Evolutionary conservation across 2,888 invertebrate species (phyloP), one percentile per base, ranked within the genome.

Genomic region (Nebria brevicollis): DNA sequence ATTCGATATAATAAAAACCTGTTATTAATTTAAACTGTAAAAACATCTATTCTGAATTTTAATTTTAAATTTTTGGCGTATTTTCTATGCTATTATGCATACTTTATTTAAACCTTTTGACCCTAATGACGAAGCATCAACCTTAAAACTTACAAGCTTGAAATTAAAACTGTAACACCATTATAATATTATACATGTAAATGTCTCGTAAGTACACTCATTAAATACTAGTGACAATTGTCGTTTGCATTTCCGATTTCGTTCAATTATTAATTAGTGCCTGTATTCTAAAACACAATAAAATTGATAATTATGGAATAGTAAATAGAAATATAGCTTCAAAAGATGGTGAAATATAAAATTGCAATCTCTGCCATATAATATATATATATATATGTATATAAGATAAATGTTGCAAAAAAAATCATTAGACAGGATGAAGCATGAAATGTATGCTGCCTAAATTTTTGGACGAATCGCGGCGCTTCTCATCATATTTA

Each of bases 121-220:
- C 78, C 78, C 78, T 78, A 78, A 78, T 78, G 78, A 78, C 78
- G 66, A 78, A 73, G n/a, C 68, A 66, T 20, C 74, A 78, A 78
- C 78, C 78, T 78, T 73, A 74, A 78, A 78, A 78, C 66, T 78
- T 78, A 78, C 74, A 43, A 25, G 78, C 78, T 74, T 78, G 78
- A 74, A 78, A 78, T 78, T 78, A 74, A 78, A 78, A 74, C 74
- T 66, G 78, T 74, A 74, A 78, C 74, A 78, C 54, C 34, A 77
- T 77, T 77, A 77, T 77, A 41, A 70, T 76, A 20, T 68, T 68
- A 68, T 68, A 2, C 26, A n/a, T 4, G 68, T 25, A 68, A 68
- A 68, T 68, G 26, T 5, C n/a, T 8, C 20, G 26, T 25, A 68
- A 68, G 6, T 20, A 26, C 68, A 13, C 68, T 68, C 20, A 68